phyloP scores from a whole-genome alignment of 2,888 invertebrate species.

The Anoncus sp. region DNA sequence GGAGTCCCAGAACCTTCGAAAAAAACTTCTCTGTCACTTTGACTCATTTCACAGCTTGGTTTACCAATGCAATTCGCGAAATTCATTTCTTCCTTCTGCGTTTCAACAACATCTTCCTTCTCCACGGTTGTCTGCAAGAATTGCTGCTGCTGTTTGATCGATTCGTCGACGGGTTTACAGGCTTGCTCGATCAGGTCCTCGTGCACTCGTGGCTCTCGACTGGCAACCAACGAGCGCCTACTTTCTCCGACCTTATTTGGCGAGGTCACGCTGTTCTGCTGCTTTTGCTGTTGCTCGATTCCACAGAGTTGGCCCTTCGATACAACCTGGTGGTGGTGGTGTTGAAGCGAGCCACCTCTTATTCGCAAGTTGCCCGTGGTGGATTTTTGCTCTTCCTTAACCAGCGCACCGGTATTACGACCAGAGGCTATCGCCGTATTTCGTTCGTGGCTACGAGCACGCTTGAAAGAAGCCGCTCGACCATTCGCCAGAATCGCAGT shows the following conservation, averaged over 20 bases:
- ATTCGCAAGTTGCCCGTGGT: constrained; percentile 68
- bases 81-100: constrained; percentile 20
- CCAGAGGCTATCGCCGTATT: constrained; percentile 50
- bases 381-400: constrained; percentile 57
- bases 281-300: constrained; percentile 64
- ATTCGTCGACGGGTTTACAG: constrained; percentile 67
- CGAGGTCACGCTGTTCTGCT: constrained; percentile 69
- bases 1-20: neutral
- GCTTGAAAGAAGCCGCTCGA: constrained; percentile 72
- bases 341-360: constrained; percentile 65
- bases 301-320: constrained; percentile 69
- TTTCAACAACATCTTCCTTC: neutral
- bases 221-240: constrained; percentile 67
- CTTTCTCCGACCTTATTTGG: constrained; percentile 79
- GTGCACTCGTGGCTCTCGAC: constrained; percentile 67
- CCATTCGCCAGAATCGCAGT: constrained; percentile 62
- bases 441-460: constrained; percentile 70
- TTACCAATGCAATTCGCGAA: constrained; percentile 14
- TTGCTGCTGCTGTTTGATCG: constrained; percentile 44
- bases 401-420: constrained; percentile 33
- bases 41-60: constrained; percentile 20
- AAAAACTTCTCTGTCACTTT: constrained; percentile 11
- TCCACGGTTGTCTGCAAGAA: constrained; percentile 21
- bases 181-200: constrained; percentile 60
- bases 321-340: constrained; percentile 51